These are phyloP conservation scores for Xenopus laevis DNA, from an alignment of 2,113 vertebrate species.

Conservation along the genomic window DNA sequence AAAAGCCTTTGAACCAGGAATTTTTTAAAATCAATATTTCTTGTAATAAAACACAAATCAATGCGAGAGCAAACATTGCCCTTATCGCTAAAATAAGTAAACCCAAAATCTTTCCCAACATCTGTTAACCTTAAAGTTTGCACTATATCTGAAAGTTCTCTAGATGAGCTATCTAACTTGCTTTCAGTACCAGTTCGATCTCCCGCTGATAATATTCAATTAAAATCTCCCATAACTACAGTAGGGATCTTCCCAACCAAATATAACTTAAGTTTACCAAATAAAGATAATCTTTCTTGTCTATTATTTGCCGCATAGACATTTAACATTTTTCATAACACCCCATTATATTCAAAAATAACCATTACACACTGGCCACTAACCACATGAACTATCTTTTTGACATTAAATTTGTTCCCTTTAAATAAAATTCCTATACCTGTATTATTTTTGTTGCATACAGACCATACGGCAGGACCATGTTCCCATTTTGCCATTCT, in stretches of 20 bases:
- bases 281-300: neutral
- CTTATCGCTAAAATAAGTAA: neutral
- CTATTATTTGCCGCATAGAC: neutral
- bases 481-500: neutral
- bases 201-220: neutral
- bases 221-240: neutral
- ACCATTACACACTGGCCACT: neutral
- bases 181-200: neutral
- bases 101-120: neutral
- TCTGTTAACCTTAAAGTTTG: neutral
- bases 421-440: neutral
- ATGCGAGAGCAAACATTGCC: neutral
- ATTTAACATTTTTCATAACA: neutral
- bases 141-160: neutral
- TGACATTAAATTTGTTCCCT: neutral
- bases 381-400: neutral
- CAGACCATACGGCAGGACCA: neutral
- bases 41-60: neutral
- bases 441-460: neutral
- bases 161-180: neutral
- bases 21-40: neutral
- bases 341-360: neutral
- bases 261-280: neutral
- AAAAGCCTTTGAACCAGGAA: neutral
- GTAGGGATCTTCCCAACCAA: neutral